Evolutionary conservation across 2,888 invertebrate genomes (phyloP).

Genomic region (Gandaritis pyraliata): DNA sequence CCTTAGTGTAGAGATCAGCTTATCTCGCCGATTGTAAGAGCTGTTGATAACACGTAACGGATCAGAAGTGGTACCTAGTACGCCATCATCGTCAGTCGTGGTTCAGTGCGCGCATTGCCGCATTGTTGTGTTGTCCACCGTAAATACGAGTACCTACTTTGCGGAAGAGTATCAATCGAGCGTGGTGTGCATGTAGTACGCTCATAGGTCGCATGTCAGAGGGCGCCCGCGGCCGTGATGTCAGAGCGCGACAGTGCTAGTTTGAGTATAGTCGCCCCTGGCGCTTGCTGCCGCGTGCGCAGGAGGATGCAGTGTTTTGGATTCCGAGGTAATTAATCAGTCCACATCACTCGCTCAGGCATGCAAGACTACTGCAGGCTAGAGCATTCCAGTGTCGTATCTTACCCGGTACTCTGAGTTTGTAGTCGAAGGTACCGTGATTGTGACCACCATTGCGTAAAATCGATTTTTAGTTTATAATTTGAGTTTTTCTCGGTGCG

Average conservation of each 20-base stretch:
- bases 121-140: conserved; percentile 43
- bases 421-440: conserved; percentile 28
- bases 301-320: conserved; percentile 81
- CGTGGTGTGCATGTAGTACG: conserved; percentile 46
- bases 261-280: conserved; percentile 63
- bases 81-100: conserved; percentile 54
- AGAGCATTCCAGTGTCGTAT: conserved; percentile 10
- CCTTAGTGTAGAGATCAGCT: conserved; percentile 53
- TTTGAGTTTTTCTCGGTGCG: conserved; percentile 43
- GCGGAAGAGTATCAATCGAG: conserved; percentile 48
- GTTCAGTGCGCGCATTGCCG: conserved; percentile 60
- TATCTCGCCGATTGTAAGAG: conserved; percentile 64
- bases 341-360: conserved; percentile 26
- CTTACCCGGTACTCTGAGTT: conserved; percentile 9
- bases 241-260: conserved; percentile 73
- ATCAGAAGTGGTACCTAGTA: conserved; percentile 52
- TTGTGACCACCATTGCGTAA: conserved; percentile 47
- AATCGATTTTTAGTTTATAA: conserved; percentile 59
- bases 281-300: conserved; percentile 77
- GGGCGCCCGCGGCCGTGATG: conserved; percentile 60
- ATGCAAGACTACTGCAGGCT: conserved; percentile 32
- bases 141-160: conserved; percentile 38
- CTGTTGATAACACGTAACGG: conserved; percentile 58
- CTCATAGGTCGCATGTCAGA: conserved; percentile 65
- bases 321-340: conserved; percentile 70